A percentile compares a stretch with the other conserved stretches of the same genome.
Conservation (phyloP, 2,797 vertebrate genomes). For the Leptoclinus maculatus region DNA sequence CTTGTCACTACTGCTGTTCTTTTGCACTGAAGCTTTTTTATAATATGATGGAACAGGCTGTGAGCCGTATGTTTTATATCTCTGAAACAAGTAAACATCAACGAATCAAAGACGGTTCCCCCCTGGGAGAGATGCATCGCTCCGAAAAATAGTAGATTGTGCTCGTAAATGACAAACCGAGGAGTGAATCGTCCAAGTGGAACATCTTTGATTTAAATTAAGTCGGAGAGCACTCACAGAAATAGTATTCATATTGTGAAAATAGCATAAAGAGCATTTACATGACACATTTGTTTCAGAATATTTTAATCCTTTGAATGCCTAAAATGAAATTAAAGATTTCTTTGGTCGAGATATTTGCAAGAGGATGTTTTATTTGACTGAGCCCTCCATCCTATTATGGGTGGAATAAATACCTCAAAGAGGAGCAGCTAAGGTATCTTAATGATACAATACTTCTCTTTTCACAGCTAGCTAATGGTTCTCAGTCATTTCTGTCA, state of each 20-base stretch:
- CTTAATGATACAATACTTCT: not conserved
- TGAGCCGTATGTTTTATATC: slow-evolving; percentile 4
- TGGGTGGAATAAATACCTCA: not conserved
- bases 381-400: not conserved
- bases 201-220: slow-evolving; percentile 28
- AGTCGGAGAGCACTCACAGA: not conserved
- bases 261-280: slow-evolving; percentile 29
- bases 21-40: not conserved
- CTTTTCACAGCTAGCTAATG: not conserved
- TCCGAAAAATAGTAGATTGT: not conserved
- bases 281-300: not conserved
- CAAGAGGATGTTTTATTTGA: not conserved
- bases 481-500: not conserved
- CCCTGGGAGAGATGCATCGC: not conserved
- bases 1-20: not conserved
- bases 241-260: slow-evolving; percentile 8
- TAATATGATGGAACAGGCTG: not conserved
- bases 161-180: slow-evolving; percentile 11
- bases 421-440: not conserved
- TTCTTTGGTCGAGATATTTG: not conserved
- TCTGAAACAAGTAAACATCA: slow-evolving; percentile 15
- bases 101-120: slow-evolving; percentile 3
- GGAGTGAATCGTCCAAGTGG: not conserved
- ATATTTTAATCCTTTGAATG: slow-evolving; percentile 10
- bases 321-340: not conserved